These are phyloP conservation scores for Paedocypris sp. DNA, from an alignment of 2,113 vertebrate genomes.

Conservation along the genomic window DNA sequence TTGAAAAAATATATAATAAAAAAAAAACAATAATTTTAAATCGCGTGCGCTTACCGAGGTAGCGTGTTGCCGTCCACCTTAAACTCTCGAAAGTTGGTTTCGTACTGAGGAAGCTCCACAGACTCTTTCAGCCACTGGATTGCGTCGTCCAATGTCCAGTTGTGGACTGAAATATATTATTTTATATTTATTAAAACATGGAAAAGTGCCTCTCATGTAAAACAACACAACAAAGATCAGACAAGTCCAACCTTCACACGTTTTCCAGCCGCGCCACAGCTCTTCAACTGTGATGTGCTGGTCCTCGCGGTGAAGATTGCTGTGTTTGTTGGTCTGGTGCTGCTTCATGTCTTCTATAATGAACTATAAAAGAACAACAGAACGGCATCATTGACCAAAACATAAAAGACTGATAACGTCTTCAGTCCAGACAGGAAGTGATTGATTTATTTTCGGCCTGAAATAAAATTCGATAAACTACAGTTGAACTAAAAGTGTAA, in stretches of 20 bases:
- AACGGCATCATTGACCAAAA: neutral
- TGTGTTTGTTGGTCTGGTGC: conserved; percentile 88
- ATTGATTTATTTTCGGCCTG: neutral
- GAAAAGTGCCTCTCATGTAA: no score
- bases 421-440: neutral
- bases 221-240: no score
- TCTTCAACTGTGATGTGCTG: conserved; percentile 97
- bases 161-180: no score
- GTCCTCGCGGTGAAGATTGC: conserved; percentile 90
- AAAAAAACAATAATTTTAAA: neutral
- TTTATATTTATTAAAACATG: no score
- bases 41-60: conserved; percentile 69
- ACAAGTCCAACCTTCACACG: conserved; percentile 75
- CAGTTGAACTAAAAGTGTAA: no score
- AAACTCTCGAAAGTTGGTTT: conserved; percentile 87
- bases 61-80: conserved; percentile 86
- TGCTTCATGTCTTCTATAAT: conserved; percentile 98
- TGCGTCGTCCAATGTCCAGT: conserved; percentile 93
- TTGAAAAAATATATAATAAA: neutral
- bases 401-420: neutral
- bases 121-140: conserved; percentile 89
- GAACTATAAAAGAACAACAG: conserved; percentile 62
- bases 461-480: no score
- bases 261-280: conserved; percentile 93
- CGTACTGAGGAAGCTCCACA: conserved; percentile 94